phyloP scores from a whole-genome alignment of 2,113 vertebrate species.

The Buteo buteo region DNA sequence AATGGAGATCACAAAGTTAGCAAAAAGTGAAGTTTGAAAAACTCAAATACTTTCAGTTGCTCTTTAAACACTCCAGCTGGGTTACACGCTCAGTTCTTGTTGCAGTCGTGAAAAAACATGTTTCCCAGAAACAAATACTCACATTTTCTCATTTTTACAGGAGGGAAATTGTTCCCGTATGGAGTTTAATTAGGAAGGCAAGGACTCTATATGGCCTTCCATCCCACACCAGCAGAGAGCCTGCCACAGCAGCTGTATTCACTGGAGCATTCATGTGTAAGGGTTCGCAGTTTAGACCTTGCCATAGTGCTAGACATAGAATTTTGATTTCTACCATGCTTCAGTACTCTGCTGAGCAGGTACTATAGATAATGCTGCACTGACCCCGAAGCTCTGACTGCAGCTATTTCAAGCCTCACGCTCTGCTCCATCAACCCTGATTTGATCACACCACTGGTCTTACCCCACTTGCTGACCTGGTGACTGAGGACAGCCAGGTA shows the following conservation, averaged over 20 bases:
- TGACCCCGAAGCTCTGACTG: accelerated
- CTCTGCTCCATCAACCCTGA: background rate
- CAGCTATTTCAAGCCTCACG: background rate
- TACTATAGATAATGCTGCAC: background rate
- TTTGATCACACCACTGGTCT: background rate
- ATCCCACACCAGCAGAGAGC: background rate
- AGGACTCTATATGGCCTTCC: background rate
- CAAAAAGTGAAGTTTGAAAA: background rate
- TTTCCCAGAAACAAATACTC: background rate
- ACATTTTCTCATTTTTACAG: background rate
- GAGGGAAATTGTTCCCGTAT: background rate
- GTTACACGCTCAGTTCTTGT: background rate
- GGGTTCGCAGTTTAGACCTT: background rate
- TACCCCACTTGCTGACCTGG: background rate
- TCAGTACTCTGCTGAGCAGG: background rate
- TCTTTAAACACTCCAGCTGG: background rate
- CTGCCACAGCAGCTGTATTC: background rate
- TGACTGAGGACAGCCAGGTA: background rate
- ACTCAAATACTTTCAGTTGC: background rate
- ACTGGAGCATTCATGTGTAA: background rate
- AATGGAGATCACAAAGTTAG: background rate
- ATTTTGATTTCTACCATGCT: background rate
- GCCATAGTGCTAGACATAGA: background rate
- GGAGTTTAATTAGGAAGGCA: background rate
- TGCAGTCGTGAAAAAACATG: accelerated